Percentiles rank a stretch among this genome's conserved stretches.
Evolutionary conservation across 2,888 invertebrate species (phyloP).

Genomic region (Patella pellucida): DNA sequence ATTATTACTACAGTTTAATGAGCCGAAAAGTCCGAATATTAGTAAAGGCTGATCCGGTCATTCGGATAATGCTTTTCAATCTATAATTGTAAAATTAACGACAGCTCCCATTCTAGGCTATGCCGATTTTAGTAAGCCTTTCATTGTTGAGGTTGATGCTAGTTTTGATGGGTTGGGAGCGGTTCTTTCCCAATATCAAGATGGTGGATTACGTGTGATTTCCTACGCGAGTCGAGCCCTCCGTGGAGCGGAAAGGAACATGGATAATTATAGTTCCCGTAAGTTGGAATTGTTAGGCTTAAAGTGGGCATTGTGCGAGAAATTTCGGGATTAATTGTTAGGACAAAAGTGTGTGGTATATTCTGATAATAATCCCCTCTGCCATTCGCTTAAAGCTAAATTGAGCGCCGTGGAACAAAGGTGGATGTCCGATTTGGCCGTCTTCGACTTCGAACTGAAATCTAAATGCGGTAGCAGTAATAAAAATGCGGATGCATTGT

Average conservation of each 20-base stretch:
- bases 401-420: constrained; percentile 27
- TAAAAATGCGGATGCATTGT: constrained; percentile 24
- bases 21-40: not conserved
- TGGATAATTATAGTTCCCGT: constrained; percentile 30
- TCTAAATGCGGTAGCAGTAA: constrained; percentile 22
- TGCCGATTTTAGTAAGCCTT: constrained; percentile 28
- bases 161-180: constrained; percentile 31
- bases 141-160: constrained; percentile 33
- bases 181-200: constrained; percentile 30
- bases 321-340: constrained; percentile 27
- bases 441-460: constrained; percentile 19
- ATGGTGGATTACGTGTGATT: constrained; percentile 30
- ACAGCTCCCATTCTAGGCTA: constrained; percentile 33
- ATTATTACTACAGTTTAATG: constrained; percentile 14
- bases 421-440: constrained; percentile 25
- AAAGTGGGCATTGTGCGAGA: constrained; percentile 36
- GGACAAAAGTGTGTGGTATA: constrained; percentile 15
- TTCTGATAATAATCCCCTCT: constrained; percentile 27
- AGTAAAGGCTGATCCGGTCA: constrained; percentile 26
- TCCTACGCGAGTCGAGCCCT: constrained; percentile 29
- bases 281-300: constrained; percentile 36
- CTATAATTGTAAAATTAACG: constrained; percentile 27
- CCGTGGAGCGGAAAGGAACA: constrained; percentile 24
- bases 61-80: constrained; percentile 31
- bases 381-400: constrained; percentile 17